Evolutionary conservation across 2,113 vertebrate genomes (phyloP).

Genomic region (Anhinga rufa): DNA sequence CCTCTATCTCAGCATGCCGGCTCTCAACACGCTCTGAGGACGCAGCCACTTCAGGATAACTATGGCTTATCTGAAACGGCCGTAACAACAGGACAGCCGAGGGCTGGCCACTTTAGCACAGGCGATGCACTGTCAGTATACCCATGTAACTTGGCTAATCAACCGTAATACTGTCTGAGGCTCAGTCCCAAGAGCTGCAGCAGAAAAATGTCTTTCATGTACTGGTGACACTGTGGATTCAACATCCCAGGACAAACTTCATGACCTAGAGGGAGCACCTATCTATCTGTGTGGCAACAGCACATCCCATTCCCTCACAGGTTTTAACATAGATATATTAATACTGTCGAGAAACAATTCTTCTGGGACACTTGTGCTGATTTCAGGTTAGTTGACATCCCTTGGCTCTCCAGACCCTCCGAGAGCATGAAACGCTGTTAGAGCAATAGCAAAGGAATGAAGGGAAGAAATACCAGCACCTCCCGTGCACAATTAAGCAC

Average conservation of each 20-base stretch:
- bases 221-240: background rate
- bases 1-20: background rate
- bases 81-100: rapidly evolving
- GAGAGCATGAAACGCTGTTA: background rate
- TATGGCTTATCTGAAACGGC: background rate
- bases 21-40: background rate
- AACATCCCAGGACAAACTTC: background rate
- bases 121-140: background rate
- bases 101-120: background rate
- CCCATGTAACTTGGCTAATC: background rate
- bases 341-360: background rate
- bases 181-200: background rate
- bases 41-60: background rate
- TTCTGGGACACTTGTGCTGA: background rate
- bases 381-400: background rate
- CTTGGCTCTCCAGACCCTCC: background rate
- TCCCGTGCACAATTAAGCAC: background rate
- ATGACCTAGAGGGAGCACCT: background rate
- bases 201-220: background rate
- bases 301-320: background rate
- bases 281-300: background rate
- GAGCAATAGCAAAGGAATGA: background rate
- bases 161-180: background rate
- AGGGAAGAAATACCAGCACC: background rate
- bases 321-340: background rate